Percentiles rank a stretch among this genome's conserved stretches.
These are phyloP conservation scores for Cacoxenus indagator DNA, from an alignment of 2,888 invertebrate genomes.

Conservation along the genomic window DNA sequence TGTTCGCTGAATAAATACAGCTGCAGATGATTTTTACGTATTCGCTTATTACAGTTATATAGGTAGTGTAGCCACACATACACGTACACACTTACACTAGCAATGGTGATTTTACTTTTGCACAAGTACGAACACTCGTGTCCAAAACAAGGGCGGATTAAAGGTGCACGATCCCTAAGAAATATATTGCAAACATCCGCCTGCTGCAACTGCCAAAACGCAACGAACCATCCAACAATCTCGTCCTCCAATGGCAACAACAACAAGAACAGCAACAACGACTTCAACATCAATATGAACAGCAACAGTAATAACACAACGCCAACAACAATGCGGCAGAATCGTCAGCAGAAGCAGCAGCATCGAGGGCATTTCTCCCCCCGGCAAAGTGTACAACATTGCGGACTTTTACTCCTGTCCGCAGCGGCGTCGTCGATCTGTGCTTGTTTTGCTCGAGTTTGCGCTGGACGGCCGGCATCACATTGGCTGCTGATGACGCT, in stretches of 20 bases:
- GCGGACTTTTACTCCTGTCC: conserved; percentile 49
- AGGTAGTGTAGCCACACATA: background rate
- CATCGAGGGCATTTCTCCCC: conserved; percentile 58
- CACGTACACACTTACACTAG: background rate
- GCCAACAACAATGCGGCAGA: conserved; percentile 10
- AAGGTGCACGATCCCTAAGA: conserved; percentile 63
- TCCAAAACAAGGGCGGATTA: conserved; percentile 58
- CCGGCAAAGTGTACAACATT: conserved; percentile 57
- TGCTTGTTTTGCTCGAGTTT: no score
- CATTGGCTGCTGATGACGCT: conserved; percentile 22
- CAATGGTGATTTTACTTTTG: background rate
- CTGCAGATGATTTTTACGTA: conserved; percentile 50
- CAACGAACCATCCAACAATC: conserved; percentile 46
- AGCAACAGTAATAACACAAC: conserved; percentile 40
- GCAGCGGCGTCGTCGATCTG: conserved; percentile 27
- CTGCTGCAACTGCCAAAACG: conserved; percentile 64
- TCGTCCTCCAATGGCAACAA: conserved; percentile 30
- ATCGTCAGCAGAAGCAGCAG: conserved; percentile 29
- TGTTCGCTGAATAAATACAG: conserved; percentile 43
- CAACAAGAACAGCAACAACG: background rate
- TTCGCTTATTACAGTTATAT: conserved; percentile 20
- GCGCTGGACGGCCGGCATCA: conserved; percentile 23
- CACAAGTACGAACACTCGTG: conserved; percentile 7
- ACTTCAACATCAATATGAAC: background rate
- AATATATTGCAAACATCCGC: conserved; percentile 65